Base-by-base conservation (phyloP, 2,797 vertebrate genomes). In the Clarias laeviceps region DNA sequence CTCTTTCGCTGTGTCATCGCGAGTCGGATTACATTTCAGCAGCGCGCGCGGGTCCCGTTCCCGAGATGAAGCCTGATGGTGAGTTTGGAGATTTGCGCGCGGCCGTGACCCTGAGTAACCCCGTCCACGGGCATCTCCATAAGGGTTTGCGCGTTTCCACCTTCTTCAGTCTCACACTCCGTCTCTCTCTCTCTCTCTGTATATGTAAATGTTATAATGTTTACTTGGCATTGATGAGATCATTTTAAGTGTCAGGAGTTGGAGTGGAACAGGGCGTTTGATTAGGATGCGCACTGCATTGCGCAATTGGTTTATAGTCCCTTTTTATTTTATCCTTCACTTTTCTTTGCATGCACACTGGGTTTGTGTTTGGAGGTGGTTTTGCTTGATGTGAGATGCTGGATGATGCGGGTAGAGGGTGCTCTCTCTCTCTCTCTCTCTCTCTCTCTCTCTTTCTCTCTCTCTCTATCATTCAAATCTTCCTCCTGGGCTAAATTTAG, bases 21-120 rank as follows among this genome's bases (percentile, higher is more conserved):
- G 89, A 66, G 84, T 32, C 82, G 94, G 93, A 95, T 94, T 94
- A 94, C 89, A 88, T 70, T 70, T 89, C 45, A 83, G 82, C 90
- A 18, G 32, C 27, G 0, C 88, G 56, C 45, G 45, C 9, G 45
- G 45, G 45, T 9, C 12, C 24, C 91, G 91, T 93, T 93, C 90
- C 85, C 82, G 83, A 86, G n/a, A 82, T 91, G 64, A 85, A 66
- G 86, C 89, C 56, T 83, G 70, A 64, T 88, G 93, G 95, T 95
- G 84, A 92, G 94, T 88, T 84, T 66, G n/a, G 57, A 80, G 62
- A 70, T 69, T 54, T 68, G 56, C 76, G 76, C 83, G 32, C 73
- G n/a, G 7, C 6, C 4, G 72, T 83, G 61, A 83, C 82, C 72
- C 65, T 6, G 37, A 20, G 17, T 76, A 76, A 83, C 70, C 59